Base-by-base conservation (phyloP, 2,888 invertebrate species). In the Machimus atricapillus region DNA sequence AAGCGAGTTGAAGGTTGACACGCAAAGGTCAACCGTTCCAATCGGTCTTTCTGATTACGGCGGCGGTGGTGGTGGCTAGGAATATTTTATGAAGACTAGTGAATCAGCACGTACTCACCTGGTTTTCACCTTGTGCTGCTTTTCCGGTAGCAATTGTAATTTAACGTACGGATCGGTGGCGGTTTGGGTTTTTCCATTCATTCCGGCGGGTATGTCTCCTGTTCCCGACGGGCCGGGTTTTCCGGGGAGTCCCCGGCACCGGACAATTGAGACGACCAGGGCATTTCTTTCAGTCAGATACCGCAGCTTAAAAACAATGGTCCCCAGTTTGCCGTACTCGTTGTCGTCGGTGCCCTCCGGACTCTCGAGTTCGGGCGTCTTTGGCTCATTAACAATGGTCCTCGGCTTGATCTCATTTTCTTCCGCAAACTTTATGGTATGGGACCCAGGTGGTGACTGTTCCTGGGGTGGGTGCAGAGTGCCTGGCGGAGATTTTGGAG, bases 81-180 rank as follows among this genome's bases (percentile, higher is more conserved):
- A 77, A 77, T 40, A 77, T 37, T 77, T 37, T 40, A 40, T 19
- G 16, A n/a, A 37, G 2, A 43, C 3, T 46, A 7, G 9, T 79
- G 66, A 76, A 76, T 76, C 40, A 52, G n/a, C 52, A 76, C 34
- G 34, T 66, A 86, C 88, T 89, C 56, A 94, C 94, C 94, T 94
- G 88, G 98, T 98, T 93, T 98, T 99, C 87, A 98, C 98, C 93
- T 98, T 98, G 92, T 99, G 98, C 91, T 98, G 98, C 92, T 99
- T 99, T 91, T 99, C 99, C 0, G 99, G 99, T 89, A 99, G 93
- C 58, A 99, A 94, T 92, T 99, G 99, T 87, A 99, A 94, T 93
- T 99, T 99, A 56, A 99, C 98, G 93, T 99, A 99, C 0, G 99
- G 99, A 94, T 99, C 99, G 3, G 93, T 93, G 27, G 92, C 93